phyloP scores from a whole-genome alignment of 2,888 invertebrate genomes.

The Apotomis turbidana region DNA sequence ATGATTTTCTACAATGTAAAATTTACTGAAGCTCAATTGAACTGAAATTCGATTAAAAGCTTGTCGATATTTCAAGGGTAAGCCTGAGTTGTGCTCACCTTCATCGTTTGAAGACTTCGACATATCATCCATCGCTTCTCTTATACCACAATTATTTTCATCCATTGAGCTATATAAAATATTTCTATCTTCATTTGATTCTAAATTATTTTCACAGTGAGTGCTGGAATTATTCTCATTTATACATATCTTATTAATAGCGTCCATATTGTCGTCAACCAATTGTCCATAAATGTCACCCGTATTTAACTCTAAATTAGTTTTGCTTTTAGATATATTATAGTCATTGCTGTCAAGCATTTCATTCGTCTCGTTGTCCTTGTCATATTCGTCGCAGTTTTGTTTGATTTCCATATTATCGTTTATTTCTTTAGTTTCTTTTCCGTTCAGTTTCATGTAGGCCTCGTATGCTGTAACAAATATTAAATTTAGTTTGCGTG shows the following conservation, averaged over 20 bases:
- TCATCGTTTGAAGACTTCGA: slow-evolving; percentile 50
- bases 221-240: slow-evolving; percentile 6
- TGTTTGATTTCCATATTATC: slow-evolving; percentile 28
- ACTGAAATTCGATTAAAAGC: too few relatives aligned
- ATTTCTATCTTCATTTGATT: not conserved
- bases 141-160: too few relatives aligned
- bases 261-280: slow-evolving; percentile 38
- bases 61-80: too few relatives aligned
- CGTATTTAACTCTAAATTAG: slow-evolving; percentile 9
- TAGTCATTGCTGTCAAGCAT: slow-evolving; percentile 37
- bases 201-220: slow-evolving; percentile 13
- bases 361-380: slow-evolving; percentile 51
- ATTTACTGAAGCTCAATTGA: too few relatives aligned
- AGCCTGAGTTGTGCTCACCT: slow-evolving; percentile 49
- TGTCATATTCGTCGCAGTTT: slow-evolving; percentile 48
- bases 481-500: not conserved
- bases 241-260: slow-evolving; percentile 26
- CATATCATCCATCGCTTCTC: slow-evolving; percentile 39
- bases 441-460: slow-evolving; percentile 54
- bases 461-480: slow-evolving; percentile 66
- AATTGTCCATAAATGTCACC: slow-evolving; percentile 31
- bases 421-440: slow-evolving; percentile 36
- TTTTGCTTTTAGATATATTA: slow-evolving; percentile 24
- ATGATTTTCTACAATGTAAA: too few relatives aligned
- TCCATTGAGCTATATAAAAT: not conserved